phyloP scores from a whole-genome alignment of 2,113 vertebrate species.

The Leucopternis melanops region DNA sequence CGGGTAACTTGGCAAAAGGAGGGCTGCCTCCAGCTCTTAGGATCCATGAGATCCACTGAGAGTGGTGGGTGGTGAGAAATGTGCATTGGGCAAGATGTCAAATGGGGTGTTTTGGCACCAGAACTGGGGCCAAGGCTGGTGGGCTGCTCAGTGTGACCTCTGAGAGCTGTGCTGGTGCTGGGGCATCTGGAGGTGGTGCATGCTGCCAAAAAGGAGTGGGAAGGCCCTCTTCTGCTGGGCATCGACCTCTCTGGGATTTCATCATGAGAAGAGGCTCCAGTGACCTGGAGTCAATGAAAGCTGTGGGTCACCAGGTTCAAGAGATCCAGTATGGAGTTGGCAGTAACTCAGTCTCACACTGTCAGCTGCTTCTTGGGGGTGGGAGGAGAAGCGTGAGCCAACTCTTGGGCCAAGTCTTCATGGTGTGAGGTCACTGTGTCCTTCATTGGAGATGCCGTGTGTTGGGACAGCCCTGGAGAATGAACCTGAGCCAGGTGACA shows the following conservation, averaged over 20 bases:
- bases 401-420: neutral
- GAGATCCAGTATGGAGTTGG: neutral
- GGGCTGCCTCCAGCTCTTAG: neutral
- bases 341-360: neutral
- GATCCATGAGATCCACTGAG: neutral
- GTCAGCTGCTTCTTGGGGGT: neutral
- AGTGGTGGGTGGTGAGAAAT: neutral
- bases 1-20: neutral
- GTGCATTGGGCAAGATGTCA: neutral
- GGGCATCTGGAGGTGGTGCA: neutral
- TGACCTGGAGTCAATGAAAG: neutral
- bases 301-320: neutral
- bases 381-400: neutral
- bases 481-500: neutral
- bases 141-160: neutral
- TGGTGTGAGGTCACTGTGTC: neutral
- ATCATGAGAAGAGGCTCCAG: neutral
- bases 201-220: neutral
- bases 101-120: neutral
- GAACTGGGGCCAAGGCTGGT: neutral
- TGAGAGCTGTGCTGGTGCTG: neutral
- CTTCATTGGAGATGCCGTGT: fast-evolving
- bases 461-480: neutral
- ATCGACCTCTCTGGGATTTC: neutral
- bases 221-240: neutral